These are phyloP conservation scores for Arnoldichthys spilopterus DNA, from an alignment of 2,797 vertebrate genomes.

Conservation along the genomic window DNA sequence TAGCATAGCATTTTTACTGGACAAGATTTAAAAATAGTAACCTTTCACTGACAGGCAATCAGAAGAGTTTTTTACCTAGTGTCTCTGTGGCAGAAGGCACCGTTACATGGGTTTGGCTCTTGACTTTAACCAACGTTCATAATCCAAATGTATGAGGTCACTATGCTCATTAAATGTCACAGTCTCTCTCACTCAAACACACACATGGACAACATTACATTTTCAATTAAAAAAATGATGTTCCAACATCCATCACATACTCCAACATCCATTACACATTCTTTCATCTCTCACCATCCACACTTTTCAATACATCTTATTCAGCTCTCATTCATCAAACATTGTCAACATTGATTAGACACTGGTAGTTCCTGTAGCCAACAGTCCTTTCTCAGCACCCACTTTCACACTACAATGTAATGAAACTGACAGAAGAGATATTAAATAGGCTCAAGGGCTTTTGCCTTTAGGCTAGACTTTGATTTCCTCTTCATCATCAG, in stretches of 20 bases:
- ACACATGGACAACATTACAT: slow-evolving; percentile 1
- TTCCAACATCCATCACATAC: background rate
- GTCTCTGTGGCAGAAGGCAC: background rate
- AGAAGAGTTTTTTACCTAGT: background rate
- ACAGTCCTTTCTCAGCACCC: too few relatives aligned
- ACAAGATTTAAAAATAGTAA: background rate
- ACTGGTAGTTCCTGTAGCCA: background rate
- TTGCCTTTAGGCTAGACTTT: slow-evolving; percentile 80
- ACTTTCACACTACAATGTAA: background rate
- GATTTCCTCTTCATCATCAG: slow-evolving; percentile 90
- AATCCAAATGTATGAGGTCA: slow-evolving; percentile 18
- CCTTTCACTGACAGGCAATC: slow-evolving; percentile 3
- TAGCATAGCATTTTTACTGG: background rate
- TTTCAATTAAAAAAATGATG: background rate
- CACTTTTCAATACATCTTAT: background rate
- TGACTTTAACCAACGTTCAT: background rate
- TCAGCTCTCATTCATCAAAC: background rate
- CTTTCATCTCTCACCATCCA: background rate
- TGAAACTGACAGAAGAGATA: background rate
- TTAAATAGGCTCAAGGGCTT: background rate
- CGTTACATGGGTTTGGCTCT: background rate
- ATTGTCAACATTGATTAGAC: background rate
- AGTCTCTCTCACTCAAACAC: slow-evolving; percentile 5
- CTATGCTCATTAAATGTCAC: background rate
- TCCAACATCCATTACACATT: slow-evolving; percentile 12